A percentile compares a stretch with the other conserved stretches of the same genome.
Evolutionary conservation across 1,140 invertebrate species (phyloP).

Genomic region (Pseudomyrmex pallidus): DNA sequence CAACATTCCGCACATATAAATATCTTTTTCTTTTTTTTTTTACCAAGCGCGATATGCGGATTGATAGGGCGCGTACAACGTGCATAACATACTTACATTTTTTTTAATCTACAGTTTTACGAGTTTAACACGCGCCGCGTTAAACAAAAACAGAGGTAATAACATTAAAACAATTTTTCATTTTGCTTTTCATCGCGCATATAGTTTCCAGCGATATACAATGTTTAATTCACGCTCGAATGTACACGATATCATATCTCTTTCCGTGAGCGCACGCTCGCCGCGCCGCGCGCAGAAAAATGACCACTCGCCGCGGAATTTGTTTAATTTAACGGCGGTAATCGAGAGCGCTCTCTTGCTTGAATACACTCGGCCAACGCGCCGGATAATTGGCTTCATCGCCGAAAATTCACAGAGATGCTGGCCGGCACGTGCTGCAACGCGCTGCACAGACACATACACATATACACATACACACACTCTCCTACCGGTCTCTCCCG

Average conservation of each 20-base stretch:
- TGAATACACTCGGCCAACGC: conserved; percentile 47
- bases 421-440: conserved; percentile 22
- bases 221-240: neutral
- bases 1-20: neutral
- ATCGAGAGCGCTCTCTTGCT: conserved; percentile 52
- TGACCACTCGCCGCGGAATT: conserved; percentile 52
- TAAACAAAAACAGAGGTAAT: neutral
- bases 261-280: neutral
- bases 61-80: neutral
- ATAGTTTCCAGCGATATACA: neutral
- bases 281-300: conserved; percentile 14
- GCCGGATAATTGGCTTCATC: conserved; percentile 53
- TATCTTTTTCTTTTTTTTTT: conserved; percentile 16
- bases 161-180: neutral
- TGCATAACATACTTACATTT: neutral
- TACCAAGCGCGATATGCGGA: neutral
- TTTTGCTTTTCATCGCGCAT: conserved; percentile 8
- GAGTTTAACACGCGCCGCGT: neutral
- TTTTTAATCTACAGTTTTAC: conserved; percentile 1
- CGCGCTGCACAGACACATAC: neutral
- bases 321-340: conserved; percentile 56
- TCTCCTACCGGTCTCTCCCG: conserved; percentile 13
- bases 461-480: neutral
- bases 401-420: conserved; percentile 51
- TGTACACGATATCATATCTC: conserved; percentile 20